A percentile compares a stretch with the other conserved stretches of the same genome.
phyloP scores from a whole-genome alignment of 92 coral and sea anemone species.

The Porites evermanni region DNA sequence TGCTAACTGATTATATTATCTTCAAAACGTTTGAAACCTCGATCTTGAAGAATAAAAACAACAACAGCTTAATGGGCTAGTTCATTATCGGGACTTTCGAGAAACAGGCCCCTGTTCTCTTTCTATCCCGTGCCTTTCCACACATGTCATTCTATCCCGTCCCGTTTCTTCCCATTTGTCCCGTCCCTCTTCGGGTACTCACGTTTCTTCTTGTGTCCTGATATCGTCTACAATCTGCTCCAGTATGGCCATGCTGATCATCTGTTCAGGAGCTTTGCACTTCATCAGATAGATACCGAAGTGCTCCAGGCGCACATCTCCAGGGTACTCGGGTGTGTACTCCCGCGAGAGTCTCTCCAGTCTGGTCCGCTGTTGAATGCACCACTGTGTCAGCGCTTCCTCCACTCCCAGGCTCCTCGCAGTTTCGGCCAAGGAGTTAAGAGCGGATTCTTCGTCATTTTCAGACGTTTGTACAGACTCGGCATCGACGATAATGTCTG shows the following conservation, averaged over 20 bases:
- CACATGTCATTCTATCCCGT: conserved; percentile 11
- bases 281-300: conserved; percentile 78
- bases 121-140: too few relatives aligned
- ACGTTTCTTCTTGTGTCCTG: conserved; percentile 60
- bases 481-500: conserved; percentile 61
- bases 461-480: conserved; percentile 48
- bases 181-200: not conserved
- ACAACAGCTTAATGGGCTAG: too few relatives aligned
- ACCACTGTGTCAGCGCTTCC: conserved; percentile 67
- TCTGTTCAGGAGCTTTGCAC: conserved; percentile 75
- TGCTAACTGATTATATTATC: too few relatives aligned
- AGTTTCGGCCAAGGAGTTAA: conserved; percentile 49
- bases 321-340: conserved; percentile 69
- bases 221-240: conserved; percentile 77
- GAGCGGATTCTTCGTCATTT: conserved; percentile 15
- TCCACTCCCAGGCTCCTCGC: conserved; percentile 64
- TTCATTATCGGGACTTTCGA: too few relatives aligned
- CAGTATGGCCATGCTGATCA: conserved; percentile 66
- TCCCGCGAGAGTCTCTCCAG: conserved; percentile 72
- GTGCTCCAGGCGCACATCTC: conserved; percentile 90
- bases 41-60: too few relatives aligned
- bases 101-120: not conserved
- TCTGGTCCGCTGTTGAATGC: conserved; percentile 57
- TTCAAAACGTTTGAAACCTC: too few relatives aligned
- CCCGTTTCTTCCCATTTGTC: not conserved